Conservation (phyloP, 1,140 invertebrate genomes). For the Drosophila parvula region DNA sequence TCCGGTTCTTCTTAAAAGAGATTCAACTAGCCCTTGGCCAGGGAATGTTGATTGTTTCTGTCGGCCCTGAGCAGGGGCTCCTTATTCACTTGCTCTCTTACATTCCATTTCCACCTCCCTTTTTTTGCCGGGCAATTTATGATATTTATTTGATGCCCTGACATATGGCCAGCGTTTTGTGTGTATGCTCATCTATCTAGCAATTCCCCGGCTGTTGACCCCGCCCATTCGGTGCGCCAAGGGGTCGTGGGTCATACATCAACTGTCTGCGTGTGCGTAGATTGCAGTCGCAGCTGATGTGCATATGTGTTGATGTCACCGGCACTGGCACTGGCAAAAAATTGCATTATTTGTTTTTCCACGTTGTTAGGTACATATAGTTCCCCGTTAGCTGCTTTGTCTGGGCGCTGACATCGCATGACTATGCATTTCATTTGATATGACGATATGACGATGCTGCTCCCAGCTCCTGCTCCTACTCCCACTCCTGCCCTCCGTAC, state of each 20-base stretch:
- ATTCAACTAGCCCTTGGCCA: conserved; percentile 11
- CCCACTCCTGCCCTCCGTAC: neutral
- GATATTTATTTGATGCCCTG: conserved; percentile 71
- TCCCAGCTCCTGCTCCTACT: neutral
- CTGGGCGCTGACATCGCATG: conserved; percentile 55
- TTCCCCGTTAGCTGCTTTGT: conserved; percentile 20
- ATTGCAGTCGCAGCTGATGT: conserved; percentile 44
- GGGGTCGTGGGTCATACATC: conserved; percentile 57
- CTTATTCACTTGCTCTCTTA: conserved; percentile 14
- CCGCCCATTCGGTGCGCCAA: conserved; percentile 31
- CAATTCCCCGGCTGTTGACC: conserved; percentile 67
- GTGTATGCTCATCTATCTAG: conserved; percentile 68
- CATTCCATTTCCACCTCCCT: conserved; percentile 14
- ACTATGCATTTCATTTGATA: conserved; percentile 80
- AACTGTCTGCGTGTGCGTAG: conserved; percentile 58
- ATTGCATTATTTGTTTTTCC: conserved; percentile 77
- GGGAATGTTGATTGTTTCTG: conserved; percentile 43
- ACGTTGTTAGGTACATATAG: conserved; percentile 44
- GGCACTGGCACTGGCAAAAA: conserved; percentile 46
- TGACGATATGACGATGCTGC: conserved; percentile 57
- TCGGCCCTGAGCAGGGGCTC: conserved; percentile 1
- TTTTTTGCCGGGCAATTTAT: conserved; percentile 60
- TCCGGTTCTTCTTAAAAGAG: neutral
- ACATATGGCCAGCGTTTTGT: conserved; percentile 73
- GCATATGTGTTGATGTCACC: conserved; percentile 59